Evolutionary conservation across 2,113 vertebrate genomes (phyloP).

Genomic region (Neoarius graeffei): DNA sequence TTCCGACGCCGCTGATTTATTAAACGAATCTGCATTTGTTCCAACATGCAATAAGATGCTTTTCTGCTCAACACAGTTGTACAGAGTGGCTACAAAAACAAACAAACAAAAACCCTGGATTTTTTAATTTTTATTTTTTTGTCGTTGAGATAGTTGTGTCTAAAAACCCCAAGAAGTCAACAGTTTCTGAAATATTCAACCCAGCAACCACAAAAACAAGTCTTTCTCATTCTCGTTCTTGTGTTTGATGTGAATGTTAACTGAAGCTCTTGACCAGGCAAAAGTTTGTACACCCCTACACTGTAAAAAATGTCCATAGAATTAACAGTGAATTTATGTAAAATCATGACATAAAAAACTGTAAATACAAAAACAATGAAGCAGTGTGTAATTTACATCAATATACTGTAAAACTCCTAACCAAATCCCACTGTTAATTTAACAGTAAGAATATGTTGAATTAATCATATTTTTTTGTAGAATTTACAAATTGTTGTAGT

Average conservation of each 20-base stretch:
- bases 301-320: no score
- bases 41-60: background rate
- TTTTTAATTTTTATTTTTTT: background rate
- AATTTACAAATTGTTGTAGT: no score
- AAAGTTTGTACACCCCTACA: no score
- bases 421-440: no score
- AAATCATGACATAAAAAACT: no score
- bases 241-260: background rate
- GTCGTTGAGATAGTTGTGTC: background rate
- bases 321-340: no score
- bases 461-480: no score
- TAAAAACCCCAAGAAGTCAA: background rate
- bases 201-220: background rate
- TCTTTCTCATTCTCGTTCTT: background rate
- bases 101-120: no score
- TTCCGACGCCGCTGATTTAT: background rate
- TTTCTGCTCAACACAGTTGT: background rate
- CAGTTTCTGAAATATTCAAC: background rate
- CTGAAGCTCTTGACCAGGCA: background rate
- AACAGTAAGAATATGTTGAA: no score
- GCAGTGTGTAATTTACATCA: no score
- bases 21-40: background rate
- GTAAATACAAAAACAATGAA: no score
- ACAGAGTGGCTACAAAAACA: background rate
- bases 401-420: no score